phyloP scores from a whole-genome alignment of 1,140 invertebrate genomes.

The Pseudomyrmex cubaensis region DNA sequence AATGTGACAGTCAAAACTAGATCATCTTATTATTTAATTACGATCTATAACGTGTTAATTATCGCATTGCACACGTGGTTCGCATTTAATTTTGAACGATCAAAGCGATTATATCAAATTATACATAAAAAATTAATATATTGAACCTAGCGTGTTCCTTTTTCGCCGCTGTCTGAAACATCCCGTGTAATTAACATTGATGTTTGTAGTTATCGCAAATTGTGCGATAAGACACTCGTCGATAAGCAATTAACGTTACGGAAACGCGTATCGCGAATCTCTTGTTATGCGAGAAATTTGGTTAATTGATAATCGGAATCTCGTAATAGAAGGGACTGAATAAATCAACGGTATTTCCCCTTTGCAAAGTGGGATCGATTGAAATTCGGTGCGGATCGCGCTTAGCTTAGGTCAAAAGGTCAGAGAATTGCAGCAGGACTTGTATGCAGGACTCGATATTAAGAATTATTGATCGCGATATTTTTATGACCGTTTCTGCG shows the following conservation, averaged over 20 bases:
- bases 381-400: slow-evolving; percentile 25
- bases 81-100: slow-evolving; percentile 18
- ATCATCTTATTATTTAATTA: slow-evolving; percentile 6
- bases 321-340: slow-evolving; percentile 18
- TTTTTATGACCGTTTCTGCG: not conserved
- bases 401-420: slow-evolving; percentile 43
- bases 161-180: not conserved
- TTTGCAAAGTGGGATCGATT: slow-evolving; percentile 8
- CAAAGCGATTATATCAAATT: not conserved
- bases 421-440: slow-evolving; percentile 14
- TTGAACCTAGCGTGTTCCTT: not conserved
- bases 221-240: slow-evolving; percentile 43
- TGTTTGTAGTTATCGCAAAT: slow-evolving; percentile 43
- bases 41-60: not conserved
- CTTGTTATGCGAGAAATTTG: slow-evolving; percentile 28
- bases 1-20: not conserved
- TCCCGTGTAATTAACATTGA: slow-evolving; percentile 29
- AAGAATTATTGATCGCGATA: slow-evolving; percentile 32
- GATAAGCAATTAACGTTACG: slow-evolving; percentile 42
- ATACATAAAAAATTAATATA: slow-evolving; percentile 31
- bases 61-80: not conserved
- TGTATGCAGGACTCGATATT: not conserved
- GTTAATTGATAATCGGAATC: slow-evolving; percentile 24
- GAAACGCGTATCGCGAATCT: slow-evolving; percentile 2
- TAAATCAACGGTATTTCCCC: not conserved